Conservation (phyloP, 2,888 invertebrate species). For the Eutolmus rufibarbis region DNA sequence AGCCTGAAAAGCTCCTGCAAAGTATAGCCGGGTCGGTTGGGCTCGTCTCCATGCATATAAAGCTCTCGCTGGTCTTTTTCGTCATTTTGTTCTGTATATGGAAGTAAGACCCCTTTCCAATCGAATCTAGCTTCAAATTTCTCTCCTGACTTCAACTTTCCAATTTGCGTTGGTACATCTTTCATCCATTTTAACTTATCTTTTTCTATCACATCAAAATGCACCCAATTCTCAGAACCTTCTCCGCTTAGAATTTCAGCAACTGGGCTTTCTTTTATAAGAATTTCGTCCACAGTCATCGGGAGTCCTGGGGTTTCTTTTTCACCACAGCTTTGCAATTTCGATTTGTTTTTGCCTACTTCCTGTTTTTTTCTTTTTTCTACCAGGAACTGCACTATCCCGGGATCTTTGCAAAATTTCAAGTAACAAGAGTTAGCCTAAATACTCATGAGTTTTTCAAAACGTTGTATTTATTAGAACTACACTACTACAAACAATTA, state of each 20-base stretch:
- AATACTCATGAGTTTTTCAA: too few relatives aligned
- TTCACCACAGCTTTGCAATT: background rate
- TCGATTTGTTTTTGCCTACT: background rate
- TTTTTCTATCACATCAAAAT: conserved; percentile 85
- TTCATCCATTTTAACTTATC: conserved; percentile 92
- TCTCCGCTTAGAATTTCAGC: background rate
- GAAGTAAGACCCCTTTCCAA: conserved; percentile 80
- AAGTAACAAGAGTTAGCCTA: background rate
- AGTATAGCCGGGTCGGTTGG: conserved; percentile 89
- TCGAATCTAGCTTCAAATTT: conserved; percentile 84
- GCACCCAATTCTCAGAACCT: conserved; percentile 72
- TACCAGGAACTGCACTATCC: conserved; percentile 44
- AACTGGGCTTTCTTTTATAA: background rate
- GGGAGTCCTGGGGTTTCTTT: background rate
- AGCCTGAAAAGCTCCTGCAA: conserved; percentile 86
- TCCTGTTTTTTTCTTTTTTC: conserved; percentile 38
- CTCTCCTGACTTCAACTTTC: conserved; percentile 66
- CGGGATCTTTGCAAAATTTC: conserved; percentile 30
- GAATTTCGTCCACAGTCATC: background rate
- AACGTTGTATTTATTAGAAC: too few relatives aligned
- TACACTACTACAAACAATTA: too few relatives aligned
- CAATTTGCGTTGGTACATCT: conserved; percentile 68
- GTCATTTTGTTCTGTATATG: conserved; percentile 71
- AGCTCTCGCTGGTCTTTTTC: conserved; percentile 69
- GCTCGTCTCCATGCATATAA: conserved; percentile 93